These are phyloP conservation scores for Heptranchias perlo DNA, from an alignment of 2,113 vertebrate genomes.

Conservation along the genomic window DNA sequence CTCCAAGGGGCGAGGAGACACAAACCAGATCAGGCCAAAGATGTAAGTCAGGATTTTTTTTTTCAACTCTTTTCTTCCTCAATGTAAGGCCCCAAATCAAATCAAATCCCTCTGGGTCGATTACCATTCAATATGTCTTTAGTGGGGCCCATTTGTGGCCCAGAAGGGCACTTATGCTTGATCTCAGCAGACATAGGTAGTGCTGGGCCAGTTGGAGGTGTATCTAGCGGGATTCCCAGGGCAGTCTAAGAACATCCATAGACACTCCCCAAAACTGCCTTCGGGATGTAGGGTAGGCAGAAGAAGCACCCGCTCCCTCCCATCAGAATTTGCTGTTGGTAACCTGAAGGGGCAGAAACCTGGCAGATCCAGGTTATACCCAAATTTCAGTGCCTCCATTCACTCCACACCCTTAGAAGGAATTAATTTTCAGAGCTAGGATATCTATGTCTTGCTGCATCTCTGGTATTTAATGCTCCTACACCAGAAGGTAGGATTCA, in stretches of 20 bases:
- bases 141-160: not conserved
- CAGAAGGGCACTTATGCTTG: not conserved
- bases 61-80: not conserved
- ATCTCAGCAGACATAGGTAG: not conserved
- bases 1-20: too few relatives aligned
- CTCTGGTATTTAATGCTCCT: too few relatives aligned
- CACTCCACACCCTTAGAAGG: too few relatives aligned
- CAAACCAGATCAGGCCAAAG: not conserved
- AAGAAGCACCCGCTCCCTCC: not conserved
- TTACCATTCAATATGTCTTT: not conserved
- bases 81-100: not conserved
- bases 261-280: not conserved
- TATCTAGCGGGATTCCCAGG: not conserved
- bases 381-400: too few relatives aligned
- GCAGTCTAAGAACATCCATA: not conserved
- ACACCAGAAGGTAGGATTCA: too few relatives aligned
- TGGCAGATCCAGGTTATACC: not conserved
- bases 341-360: not conserved
- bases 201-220: not conserved
- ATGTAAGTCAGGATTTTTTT: not conserved
- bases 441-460: too few relatives aligned
- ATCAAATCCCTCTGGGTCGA: not conserved
- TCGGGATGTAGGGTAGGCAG: not conserved
- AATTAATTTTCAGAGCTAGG: too few relatives aligned
- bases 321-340: not conserved